Percentiles rank a stretch among this genome's conserved stretches.
These are phyloP conservation scores for Drosophila falleni DNA, from an alignment of 2,888 invertebrate genomes.

Conservation along the genomic window DNA sequence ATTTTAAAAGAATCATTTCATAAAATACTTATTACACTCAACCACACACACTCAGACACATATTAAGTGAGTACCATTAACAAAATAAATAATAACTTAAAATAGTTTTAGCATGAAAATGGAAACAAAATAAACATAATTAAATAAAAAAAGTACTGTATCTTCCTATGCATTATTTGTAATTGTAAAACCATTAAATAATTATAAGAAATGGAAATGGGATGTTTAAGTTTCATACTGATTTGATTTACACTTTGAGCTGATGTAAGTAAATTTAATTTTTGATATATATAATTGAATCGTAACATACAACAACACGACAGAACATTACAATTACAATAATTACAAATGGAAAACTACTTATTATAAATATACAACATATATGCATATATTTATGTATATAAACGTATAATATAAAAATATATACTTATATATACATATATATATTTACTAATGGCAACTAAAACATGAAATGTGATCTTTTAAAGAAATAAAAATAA, in stretches of 20 bases:
- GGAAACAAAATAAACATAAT: conserved; percentile 14
- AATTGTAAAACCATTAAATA: conserved; percentile 43
- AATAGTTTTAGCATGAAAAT: conserved; percentile 23
- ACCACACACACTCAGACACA: conserved; percentile 29
- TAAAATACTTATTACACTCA: conserved; percentile 32
- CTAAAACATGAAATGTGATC: conserved; percentile 84
- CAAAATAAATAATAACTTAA: conserved; percentile 5
- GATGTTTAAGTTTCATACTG: conserved; percentile 29
- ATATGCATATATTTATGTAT: conserved; percentile 76
- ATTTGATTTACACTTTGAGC: conserved; percentile 50
- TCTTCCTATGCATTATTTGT: conserved; percentile 70
- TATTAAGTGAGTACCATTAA: conserved; percentile 11
- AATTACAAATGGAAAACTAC: conserved; percentile 57
- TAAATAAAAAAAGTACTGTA: conserved; percentile 56
- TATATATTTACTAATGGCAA: conserved; percentile 79
- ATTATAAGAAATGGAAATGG: conserved; percentile 35
- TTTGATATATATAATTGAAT: conserved; percentile 47
- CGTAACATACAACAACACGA: conserved; percentile 37
- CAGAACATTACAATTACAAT: conserved; percentile 58
- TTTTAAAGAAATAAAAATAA: conserved; percentile 82
- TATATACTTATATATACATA: conserved; percentile 70
- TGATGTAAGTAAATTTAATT: conserved; percentile 59
- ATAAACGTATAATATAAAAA: conserved; percentile 65
- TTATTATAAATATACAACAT: conserved; percentile 62
- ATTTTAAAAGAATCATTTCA: conserved; percentile 53